Evolutionary conservation across 2,797 vertebrate genomes (phyloP), one percentile per base, ranked within the genome.

Genomic region (Nannoperca australis): DNA sequence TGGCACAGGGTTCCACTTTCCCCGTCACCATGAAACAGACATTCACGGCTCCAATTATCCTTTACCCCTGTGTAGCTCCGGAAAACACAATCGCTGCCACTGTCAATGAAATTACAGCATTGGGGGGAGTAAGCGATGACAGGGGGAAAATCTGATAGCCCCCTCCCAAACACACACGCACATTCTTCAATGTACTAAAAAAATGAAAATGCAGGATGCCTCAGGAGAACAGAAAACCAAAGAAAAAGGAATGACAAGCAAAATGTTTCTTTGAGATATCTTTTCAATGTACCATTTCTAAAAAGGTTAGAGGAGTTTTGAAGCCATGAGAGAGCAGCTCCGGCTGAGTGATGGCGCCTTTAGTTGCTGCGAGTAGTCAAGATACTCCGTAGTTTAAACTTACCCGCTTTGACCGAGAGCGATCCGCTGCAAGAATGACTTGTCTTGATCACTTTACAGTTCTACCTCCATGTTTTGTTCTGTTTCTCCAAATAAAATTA

Each of bases 31-130:
- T 71, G 47, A 91, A 88, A 90, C 85, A 90, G 88, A 91, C 86
- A 85, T 88, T 77, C 80, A 78, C 65, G 42, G 89, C 78, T 86
- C 89, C 85, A 91, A 92, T 94, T 93, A 94, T 92, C 86, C 85
- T 85, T 91, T 82, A 81, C 87, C 75, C 72, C 79, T 27, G 81
- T 83, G 85, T 54, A 75, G 78, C 84, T 82, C 74, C 67, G 38
- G 67, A 86, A 78, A 86, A 84, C 76, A 91, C 77, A 92, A 84
- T 83, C 76, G 44, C 72, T 79, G 83, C 89, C 77, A 82, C 87
- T 86, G 90, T 90, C 85, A 75, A 84, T 82, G 83, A 89, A 88
- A 85, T 86, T 47, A 87, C 32, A 83, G 83, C 76, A 63, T 73
- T 14, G 73, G 68, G 36, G 76, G 78, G 73, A 82, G 67, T 74